Base-by-base conservation (phyloP, 2,113 vertebrate genomes). In the Ceuthmochares aereus region DNA sequence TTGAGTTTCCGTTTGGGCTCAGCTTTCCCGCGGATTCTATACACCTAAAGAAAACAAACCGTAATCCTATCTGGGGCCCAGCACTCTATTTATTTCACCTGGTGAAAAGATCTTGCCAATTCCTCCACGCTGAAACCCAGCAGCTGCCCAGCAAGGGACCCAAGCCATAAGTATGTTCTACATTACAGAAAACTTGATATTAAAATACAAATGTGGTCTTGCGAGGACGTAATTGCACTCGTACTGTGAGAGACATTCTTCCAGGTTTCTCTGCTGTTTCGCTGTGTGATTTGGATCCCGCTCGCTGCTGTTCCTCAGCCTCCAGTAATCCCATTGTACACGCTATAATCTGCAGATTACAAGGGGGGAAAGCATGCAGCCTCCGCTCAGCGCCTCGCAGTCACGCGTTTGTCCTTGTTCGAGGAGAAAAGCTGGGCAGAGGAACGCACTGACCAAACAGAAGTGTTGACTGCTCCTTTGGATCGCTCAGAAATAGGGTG, bases 31-130 rank as follows among this genome's bases (percentile, higher is more conserved):
- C 16, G 66, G 94, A 93, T 96, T 97, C 96, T 94, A 89, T 97
- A 93, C 96, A 96, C 97, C 96, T 96, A 97, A 98, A 97, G 97
- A 97, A 98, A 98, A 97, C 97, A 98, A 97, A 96, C 97, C 64
- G 97, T 97, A 97, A 98, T 97, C 95, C 97, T 97, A 97, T 92
- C 97, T 95, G 96, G 96, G 96, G 93, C 95, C 93, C 94, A 92
- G 96, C 95, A 92, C 95, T 96, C 94, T 94, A 96, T 96, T 96
- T 95, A 97, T 96, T 97, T 97, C 97, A 97, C 97, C 97, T 97
- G 96, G 97, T 94, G 88, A 96, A 96, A 96, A 96, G 95, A 94
- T 94, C 95, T 95, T 96, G 96, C 96, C 97, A 94, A 84, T 91
- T 95, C 87, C 96, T 93, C 94, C 94, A 59, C 4, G 12, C 94